phyloP scores from a whole-genome alignment of 64 coral and sea anemone genomes.

The Dendrophyllia cribrosa region DNA sequence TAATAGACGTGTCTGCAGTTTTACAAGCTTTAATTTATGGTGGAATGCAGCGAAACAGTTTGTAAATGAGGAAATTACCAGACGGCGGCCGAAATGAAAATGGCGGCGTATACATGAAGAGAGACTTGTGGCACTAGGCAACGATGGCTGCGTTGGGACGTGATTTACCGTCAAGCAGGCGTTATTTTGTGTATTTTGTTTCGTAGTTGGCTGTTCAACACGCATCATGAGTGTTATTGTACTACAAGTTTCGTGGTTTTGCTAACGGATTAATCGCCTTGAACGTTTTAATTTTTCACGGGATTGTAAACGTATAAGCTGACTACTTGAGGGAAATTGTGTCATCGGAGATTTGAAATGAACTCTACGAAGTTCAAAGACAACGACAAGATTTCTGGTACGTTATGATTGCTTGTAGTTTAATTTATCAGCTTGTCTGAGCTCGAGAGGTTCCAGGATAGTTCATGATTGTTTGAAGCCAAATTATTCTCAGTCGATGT shows the following conservation, averaged over 20 bases:
- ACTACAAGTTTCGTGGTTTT: background rate
- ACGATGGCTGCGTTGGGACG: background rate
- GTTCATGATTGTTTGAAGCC: background rate
- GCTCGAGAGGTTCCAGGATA: background rate
- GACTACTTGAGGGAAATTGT: background rate
- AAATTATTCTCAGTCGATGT: background rate
- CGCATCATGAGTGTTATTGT: background rate
- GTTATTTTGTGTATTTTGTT: background rate
- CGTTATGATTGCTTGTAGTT: background rate
- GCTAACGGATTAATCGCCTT: background rate
- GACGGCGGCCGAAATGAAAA: slow-evolving; percentile 6
- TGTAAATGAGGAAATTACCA: slow-evolving; percentile 30
- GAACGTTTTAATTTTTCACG: background rate
- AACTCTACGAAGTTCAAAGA: slow-evolving; percentile 1
- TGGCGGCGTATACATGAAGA: slow-evolving; percentile 20
- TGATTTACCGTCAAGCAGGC: slow-evolving; percentile 7
- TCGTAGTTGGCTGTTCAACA: background rate
- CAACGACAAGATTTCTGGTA: background rate
- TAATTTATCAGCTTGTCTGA: background rate
- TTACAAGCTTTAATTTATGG: background rate
- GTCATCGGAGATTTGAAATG: slow-evolving; percentile 8
- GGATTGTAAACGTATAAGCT: background rate
- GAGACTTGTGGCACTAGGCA: background rate
- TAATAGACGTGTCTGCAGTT: background rate
- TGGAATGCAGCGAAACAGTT: slow-evolving; percentile 32